A percentile compares a stretch with the other conserved stretches of the same genome.
Evolutionary conservation across 2,888 invertebrate species (phyloP).

Genomic region (Choreutis nemorana): DNA sequence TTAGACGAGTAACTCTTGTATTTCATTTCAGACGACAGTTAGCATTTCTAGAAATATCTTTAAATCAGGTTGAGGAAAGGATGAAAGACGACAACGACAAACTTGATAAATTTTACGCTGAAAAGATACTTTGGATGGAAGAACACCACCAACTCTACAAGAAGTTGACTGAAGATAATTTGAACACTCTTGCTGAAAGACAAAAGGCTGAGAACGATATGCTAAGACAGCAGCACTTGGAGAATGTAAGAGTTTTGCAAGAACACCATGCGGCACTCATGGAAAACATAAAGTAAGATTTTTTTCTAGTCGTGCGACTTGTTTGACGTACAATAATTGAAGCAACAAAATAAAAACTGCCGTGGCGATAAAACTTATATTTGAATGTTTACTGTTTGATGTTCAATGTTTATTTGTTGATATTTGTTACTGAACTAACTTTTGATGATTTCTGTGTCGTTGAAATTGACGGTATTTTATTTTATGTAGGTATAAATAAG

Average conservation of each 20-base stretch:
- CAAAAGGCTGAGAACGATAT: constrained; percentile 47
- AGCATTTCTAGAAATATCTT: constrained; percentile 62
- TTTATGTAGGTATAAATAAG: no score
- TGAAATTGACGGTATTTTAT: no score
- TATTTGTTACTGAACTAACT: no score
- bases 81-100: constrained; percentile 67
- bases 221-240: constrained; percentile 52
- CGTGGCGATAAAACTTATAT: no score
- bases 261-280: constrained; percentile 61
- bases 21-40: constrained; percentile 60
- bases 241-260: constrained; percentile 44
- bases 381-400: no score
- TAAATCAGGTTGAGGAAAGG: constrained; percentile 64
- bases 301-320: no score
- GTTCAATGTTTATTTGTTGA: no score
- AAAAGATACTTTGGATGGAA: constrained; percentile 59
- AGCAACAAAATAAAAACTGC: no score
- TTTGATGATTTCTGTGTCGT: no score
- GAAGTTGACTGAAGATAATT: constrained; percentile 59
- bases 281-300: constrained; percentile 61
- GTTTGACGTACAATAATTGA: no score
- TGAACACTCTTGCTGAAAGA: constrained; percentile 48
- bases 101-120: constrained; percentile 50
- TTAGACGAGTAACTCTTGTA: not conserved
- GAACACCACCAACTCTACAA: constrained; percentile 58